phyloP scores from a whole-genome alignment of 1,140 invertebrate species.

The Arion vulgaris region DNA sequence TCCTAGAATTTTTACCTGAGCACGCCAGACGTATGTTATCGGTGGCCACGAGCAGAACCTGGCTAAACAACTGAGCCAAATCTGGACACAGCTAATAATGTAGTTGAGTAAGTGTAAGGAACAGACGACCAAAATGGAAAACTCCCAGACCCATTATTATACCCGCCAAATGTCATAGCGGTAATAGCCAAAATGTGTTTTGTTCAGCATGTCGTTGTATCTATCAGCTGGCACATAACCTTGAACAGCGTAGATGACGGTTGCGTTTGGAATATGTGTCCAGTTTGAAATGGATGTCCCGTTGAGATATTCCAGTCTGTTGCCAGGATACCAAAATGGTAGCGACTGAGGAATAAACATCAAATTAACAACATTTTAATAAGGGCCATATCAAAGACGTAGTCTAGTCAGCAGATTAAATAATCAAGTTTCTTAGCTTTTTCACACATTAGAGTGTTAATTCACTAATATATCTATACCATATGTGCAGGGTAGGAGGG shows the following conservation, averaged over 20 bases:
- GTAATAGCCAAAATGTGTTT: slow-evolving; percentile 60
- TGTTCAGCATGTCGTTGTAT: slow-evolving; percentile 50
- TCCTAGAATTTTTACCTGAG: no score
- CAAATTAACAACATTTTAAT: not conserved
- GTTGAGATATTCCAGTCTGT: slow-evolving; percentile 62
- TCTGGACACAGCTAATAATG: slow-evolving; percentile 55
- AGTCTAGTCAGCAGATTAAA: no score
- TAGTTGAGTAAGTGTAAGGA: slow-evolving; percentile 58
- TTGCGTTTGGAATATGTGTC: slow-evolving; percentile 20
- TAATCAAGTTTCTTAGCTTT: no score
- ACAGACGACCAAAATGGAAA: slow-evolving; percentile 64
- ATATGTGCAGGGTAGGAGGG: no score
- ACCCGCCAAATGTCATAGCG: slow-evolving; percentile 58
- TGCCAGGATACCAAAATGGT: slow-evolving; percentile 62
- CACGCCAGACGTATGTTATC: no score
- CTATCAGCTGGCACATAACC: slow-evolving; percentile 45
- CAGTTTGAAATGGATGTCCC: slow-evolving; percentile 49
- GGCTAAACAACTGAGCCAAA: no score
- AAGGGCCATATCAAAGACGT: no score
- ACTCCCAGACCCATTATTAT: slow-evolving; percentile 47
- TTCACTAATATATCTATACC: no score
- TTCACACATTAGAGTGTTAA: no score
- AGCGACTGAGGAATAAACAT: slow-evolving; percentile 45
- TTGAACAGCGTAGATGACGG: slow-evolving; percentile 50
- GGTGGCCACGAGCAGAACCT: no score